These are phyloP conservation scores for Garra rufa DNA, from an alignment of 2,113 vertebrate genomes.

Conservation along the genomic window DNA sequence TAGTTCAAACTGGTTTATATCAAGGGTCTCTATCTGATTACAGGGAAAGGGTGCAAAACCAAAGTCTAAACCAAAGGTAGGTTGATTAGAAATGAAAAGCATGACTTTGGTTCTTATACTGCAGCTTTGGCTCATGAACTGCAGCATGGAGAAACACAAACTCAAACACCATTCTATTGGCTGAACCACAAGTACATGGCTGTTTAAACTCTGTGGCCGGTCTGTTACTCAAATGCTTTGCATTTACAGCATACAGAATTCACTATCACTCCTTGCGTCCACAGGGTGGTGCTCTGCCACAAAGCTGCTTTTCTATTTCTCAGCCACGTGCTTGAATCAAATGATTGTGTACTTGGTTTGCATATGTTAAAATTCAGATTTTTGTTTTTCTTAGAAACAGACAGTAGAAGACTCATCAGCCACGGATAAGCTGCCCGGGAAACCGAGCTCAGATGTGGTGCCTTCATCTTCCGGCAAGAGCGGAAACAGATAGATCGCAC, in stretches of 20 bases:
- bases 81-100: slow-evolving; percentile 42
- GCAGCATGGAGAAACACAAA: slow-evolving; percentile 14
- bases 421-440: slow-evolving; percentile 50
- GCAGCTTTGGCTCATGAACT: not conserved
- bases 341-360: not conserved
- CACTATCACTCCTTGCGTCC: not conserved
- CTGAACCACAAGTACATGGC: slow-evolving; percentile 7
- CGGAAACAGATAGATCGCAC: slow-evolving; percentile 69
- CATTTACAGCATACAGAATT: not conserved
- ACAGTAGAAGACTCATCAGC: slow-evolving; percentile 60
- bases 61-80: slow-evolving; percentile 79
- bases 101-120: not conserved
- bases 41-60: slow-evolving; percentile 76
- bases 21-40: slow-evolving; percentile 63
- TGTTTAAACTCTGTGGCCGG: not conserved
- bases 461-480: slow-evolving; percentile 62
- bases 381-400: slow-evolving; percentile 68
- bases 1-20: slow-evolving; percentile 34
- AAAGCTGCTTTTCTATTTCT: not conserved
- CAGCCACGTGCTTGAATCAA: not conserved
- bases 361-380: not conserved
- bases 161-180: not conserved
- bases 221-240: not conserved
- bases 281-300: not conserved
- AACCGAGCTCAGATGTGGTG: slow-evolving; percentile 69